phyloP scores from a whole-genome alignment of 2,888 invertebrate species.

The Nysson spinosus region DNA sequence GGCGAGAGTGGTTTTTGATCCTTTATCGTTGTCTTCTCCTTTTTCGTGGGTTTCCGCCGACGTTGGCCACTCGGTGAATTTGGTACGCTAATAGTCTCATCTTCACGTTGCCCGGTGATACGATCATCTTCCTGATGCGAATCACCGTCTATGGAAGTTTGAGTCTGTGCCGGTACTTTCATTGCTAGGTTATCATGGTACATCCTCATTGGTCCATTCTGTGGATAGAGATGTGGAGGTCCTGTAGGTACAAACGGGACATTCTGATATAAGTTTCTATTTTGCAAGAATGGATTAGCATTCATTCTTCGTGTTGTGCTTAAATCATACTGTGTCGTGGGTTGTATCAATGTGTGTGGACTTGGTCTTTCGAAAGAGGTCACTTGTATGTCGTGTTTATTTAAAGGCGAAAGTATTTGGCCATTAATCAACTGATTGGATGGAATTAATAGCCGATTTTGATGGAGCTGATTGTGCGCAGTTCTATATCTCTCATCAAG shows the following conservation, averaged over 20 bases:
- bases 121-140: conserved; percentile 50
- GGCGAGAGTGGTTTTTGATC: conserved; percentile 49
- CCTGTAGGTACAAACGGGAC: conserved; percentile 59
- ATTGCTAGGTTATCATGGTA: conserved; percentile 42
- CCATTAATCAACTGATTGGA: conserved; percentile 32
- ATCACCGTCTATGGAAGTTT: conserved; percentile 66
- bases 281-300: conserved; percentile 48
- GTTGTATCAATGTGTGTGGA: conserved; percentile 68
- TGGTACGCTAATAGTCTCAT: conserved; percentile 31
- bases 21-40: conserved; percentile 45
- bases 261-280: conserved; percentile 62
- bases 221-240: conserved; percentile 19
- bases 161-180: conserved; percentile 70
- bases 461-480: conserved; percentile 31
- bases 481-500: conserved; percentile 22
- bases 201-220: conserved; percentile 30
- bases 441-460: conserved; percentile 55
- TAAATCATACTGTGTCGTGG: conserved; percentile 62
- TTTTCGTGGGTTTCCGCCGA: conserved; percentile 41
- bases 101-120: conserved; percentile 15
- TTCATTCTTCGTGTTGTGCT: conserved; percentile 54
- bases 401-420: conserved; percentile 12
- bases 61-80: conserved; percentile 47
- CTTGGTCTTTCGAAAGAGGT: conserved; percentile 74
- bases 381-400: conserved; percentile 67